Percentiles rank a stretch among this genome's conserved stretches.
Evolutionary conservation across 2,888 invertebrate species (phyloP).

Genomic region (Pemphredon lugubris): DNA sequence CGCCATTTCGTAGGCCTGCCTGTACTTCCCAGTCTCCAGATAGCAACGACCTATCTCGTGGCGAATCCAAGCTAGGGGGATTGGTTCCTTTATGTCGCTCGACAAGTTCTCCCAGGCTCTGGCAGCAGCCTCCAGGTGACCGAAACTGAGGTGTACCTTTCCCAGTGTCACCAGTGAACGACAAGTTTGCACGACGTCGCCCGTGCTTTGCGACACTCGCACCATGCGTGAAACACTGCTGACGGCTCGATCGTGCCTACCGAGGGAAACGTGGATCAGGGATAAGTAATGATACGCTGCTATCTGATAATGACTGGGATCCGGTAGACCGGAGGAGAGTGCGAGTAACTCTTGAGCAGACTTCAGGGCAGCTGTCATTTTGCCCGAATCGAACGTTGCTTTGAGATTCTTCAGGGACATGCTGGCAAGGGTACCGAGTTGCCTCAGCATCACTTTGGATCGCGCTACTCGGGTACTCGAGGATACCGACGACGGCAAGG

Average conservation of each 20-base stretch:
- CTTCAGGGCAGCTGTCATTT: slow-evolving; percentile 52
- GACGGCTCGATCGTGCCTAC: slow-evolving; percentile 73
- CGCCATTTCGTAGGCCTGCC: slow-evolving; percentile 60
- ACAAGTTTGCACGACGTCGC: slow-evolving; percentile 51
- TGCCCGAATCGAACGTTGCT: slow-evolving; percentile 58
- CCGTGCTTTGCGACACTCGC: slow-evolving; percentile 59
- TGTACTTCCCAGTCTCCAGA: slow-evolving; percentile 66
- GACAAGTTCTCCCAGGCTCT: slow-evolving; percentile 69
- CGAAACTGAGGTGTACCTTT: slow-evolving; percentile 73
- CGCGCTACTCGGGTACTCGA: slow-evolving; percentile 6
- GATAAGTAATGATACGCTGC: slow-evolving; percentile 68
- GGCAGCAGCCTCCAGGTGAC: slow-evolving; percentile 70
- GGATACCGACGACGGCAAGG: slow-evolving; percentile 1
- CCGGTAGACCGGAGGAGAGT: slow-evolving; percentile 48
- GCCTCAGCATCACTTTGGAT: slow-evolving; percentile 46
- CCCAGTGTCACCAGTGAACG: slow-evolving; percentile 70
- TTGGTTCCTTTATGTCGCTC: slow-evolving; percentile 36
- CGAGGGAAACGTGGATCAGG: slow-evolving; percentile 63
- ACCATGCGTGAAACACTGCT: slow-evolving; percentile 67
- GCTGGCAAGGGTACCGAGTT: slow-evolving; percentile 53
- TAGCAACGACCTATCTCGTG: slow-evolving; percentile 70
- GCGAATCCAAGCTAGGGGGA: slow-evolving; percentile 60
- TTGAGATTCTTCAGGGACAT: slow-evolving; percentile 60
- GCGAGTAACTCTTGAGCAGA: slow-evolving; percentile 64
- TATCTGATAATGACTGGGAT: slow-evolving; percentile 61